Evolutionary conservation across 1,140 invertebrate species (phyloP).

Genomic region (Trichonephila inaurata): DNA sequence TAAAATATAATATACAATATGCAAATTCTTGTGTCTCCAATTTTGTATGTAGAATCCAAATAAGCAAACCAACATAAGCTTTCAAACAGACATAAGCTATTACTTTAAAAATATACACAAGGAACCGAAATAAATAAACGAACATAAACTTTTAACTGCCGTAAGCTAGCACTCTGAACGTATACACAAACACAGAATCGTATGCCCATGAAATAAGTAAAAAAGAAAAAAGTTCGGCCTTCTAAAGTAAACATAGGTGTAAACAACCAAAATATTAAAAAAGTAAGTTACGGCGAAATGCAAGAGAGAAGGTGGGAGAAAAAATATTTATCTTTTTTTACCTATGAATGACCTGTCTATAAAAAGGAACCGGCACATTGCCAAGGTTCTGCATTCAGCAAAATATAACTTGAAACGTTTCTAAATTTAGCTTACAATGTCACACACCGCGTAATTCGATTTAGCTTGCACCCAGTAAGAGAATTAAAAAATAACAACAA

Average conservation of each 20-base stretch:
- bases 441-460: slow-evolving; percentile 29
- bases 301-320: not conserved
- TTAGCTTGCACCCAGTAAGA: not conserved
- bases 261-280: not conserved
- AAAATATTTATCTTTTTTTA: slow-evolving; percentile 1
- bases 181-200: too few relatives aligned
- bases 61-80: too few relatives aligned
- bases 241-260: not conserved
- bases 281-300: not conserved
- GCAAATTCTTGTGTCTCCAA: too few relatives aligned
- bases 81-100: too few relatives aligned
- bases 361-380: slow-evolving; percentile 30
- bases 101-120: too few relatives aligned
- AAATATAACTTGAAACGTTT: slow-evolving; percentile 48
- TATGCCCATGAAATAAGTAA: too few relatives aligned
- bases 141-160: too few relatives aligned
- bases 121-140: too few relatives aligned
- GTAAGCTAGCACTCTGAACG: too few relatives aligned
- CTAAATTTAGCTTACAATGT: slow-evolving; percentile 50
- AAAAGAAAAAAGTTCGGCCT: not conserved
- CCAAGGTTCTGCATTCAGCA: not conserved
- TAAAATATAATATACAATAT: too few relatives aligned
- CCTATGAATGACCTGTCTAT: slow-evolving; percentile 12
- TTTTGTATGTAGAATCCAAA: too few relatives aligned
- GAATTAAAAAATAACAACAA: not conserved